Evolutionary conservation across 2,113 vertebrate species (phyloP), one percentile per base, ranked within the genome.

Genomic region (Nanger granti): DNA sequence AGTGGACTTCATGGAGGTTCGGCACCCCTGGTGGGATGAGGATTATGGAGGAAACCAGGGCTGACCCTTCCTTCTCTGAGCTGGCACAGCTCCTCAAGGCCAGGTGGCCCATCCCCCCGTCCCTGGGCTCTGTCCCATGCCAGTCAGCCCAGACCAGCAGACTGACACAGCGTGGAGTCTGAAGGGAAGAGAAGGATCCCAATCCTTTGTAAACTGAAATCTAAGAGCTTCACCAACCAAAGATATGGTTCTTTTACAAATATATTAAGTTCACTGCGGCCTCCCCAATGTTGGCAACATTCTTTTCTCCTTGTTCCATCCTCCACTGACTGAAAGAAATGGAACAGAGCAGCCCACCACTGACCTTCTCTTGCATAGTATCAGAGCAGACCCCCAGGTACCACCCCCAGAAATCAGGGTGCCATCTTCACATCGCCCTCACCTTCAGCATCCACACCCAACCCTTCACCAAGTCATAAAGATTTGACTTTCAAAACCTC

Each of bases 11-110:
- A 22, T 0, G 26, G 20, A 59, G 2, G 49, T 8, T 11, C 3
- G 4, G 28, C 3, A 1, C 7, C 4, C 17, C 28, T 49, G 20
- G 31, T 13, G 14, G 12, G 7, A 6, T n/a, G 44, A 55, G 4
- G 52, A 10, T 69, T 31, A 34, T 5, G 5, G 7, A 29, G 37
- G 62, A 44, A 57, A 28, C 31, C 13, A 5, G 7, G 3, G 9
- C 15, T 69, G 60, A 52, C 3, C 44, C 17, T 64, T 86, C 52
- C 79, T 83, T 83, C 76, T 47, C 92, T 31, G 26, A 22, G 31
- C n/a, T 64, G 41, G 20, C 9, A 55, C 79, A 24, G 7, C 29
- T 87, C 86, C 52, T 54, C 14, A 15, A 62, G 62, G 8, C n/a
- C 17, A 49, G n/a, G 18, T 15, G 37, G 66, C 69, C 52, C 55